phyloP scores from a whole-genome alignment of 2,888 invertebrate genomes.

The Lypha dubia region DNA sequence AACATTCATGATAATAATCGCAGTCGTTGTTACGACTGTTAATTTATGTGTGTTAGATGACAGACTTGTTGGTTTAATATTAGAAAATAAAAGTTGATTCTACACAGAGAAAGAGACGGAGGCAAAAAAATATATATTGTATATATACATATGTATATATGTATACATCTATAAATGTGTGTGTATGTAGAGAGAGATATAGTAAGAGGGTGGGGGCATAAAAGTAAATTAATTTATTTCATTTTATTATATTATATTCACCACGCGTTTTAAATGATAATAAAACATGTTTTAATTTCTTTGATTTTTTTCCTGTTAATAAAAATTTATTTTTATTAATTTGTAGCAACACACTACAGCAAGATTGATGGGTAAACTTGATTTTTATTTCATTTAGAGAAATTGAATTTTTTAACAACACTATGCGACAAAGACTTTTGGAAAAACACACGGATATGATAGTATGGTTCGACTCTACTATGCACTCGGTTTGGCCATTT shows the following conservation, averaged over 20 bases:
- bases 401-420: background rate
- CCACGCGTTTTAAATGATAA: conserved; percentile 62
- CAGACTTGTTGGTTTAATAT: conserved; percentile 22
- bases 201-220: background rate
- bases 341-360: background rate
- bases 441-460: too few species aligned
- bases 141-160: too few species aligned
- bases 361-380: background rate
- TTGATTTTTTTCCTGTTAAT: conserved; percentile 39
- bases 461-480: too few species aligned
- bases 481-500: too few species aligned
- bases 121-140: too few species aligned
- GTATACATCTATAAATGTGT: too few species aligned
- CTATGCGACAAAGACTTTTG: too few species aligned
- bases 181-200: background rate
- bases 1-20: background rate
- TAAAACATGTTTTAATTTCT: conserved; percentile 63
- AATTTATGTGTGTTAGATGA: conserved; percentile 28
- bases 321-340: conserved; percentile 34
- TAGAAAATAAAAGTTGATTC: conserved; percentile 46
- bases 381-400: background rate
- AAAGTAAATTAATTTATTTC: conserved; percentile 42
- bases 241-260: conserved; percentile 57
- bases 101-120: background rate
- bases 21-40: conserved; percentile 32